Evolutionary conservation across 2,888 invertebrate species (phyloP), one percentile per base, ranked within the genome.

Genomic region (Aphodius granarius): DNA sequence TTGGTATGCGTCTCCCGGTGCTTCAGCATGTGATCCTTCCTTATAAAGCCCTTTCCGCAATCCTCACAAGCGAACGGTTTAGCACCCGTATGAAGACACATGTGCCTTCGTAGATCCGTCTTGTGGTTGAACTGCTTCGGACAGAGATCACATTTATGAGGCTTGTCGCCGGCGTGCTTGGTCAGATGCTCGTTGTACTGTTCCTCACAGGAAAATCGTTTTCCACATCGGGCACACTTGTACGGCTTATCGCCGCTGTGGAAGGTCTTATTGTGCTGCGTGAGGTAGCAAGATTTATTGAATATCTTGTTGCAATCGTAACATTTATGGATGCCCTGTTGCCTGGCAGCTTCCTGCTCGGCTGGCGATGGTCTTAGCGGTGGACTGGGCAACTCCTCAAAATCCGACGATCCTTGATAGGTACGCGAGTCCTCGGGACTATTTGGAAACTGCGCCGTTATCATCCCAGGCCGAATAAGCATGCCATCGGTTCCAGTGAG

Each of bases 111-210:
- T 82, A 96, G 89, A 86, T 97, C 96, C 74, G 96, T 96, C 87
- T 96, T 96, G 88, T 96, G 96, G 85, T 96, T 95, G 87, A 96
- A 97, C 83, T 94, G 94, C 86, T 96, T 96, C 17, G 95, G 94
- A 83, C 96, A 96, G 77, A 91, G 89, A 76, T 91, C 91, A 88
- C 96, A 97, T 88, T 95, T 95, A 88, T 94, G 94, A 15, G 95
- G 95, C 85, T 96, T 96, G 79, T 95, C 94, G 76, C 93, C 93
- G 16, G 92, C 91, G 86, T 96, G 96, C 84, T 95, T 95, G 23
- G 89, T 89, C 83, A 92, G 89, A 85, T 97, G 96, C 82, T 92
- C 91, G 79, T 92, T 90, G 84, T 93, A 93, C n/a, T 91, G 89
- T 21, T 89, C 89, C 81, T 93, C 93, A 83, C 90, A 91, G 71